Base-by-base conservation (phyloP, 2,113 vertebrate genomes). In the Sinocyclocheilus rhinocerous region DNA sequence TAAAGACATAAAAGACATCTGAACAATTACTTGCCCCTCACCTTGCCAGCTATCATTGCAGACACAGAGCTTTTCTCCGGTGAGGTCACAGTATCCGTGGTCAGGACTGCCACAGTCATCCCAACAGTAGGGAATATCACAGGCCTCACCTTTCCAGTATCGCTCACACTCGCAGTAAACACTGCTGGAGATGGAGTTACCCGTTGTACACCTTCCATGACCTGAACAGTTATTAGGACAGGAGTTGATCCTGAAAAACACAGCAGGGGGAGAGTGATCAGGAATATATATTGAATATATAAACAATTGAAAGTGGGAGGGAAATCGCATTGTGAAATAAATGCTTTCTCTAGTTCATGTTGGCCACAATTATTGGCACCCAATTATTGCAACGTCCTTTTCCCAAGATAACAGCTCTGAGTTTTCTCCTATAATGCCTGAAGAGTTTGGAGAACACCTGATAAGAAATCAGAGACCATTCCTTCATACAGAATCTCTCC, bases 1-100 rank as follows among this genome's bases (percentile, higher is more conserved):
- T 55, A 55, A 55, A 18, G 4, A 55, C 5, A 55, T 55, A 18
- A 55, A 57, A 57, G 33, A 57, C 76, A 36, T 36, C 52, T 45
- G 42, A 29, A 70, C 0, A n/a, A 70, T 52, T 11, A 13, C n/a
- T 52, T 18, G 15, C 26, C 3, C 42, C 63, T 82, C 33, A 99
- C 98, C 98, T 96, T 99, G 98, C 98, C 98, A 99, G 86, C 98
- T 99, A 24, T 99, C 97, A 16, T 99, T 99, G 93, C 98, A 99
- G 18, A 99, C 98, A 26, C 98, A 99, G 57, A 98, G 90, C 90
- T 99, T 99, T 91, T 99, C 98, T 33, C 98, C 97, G 0, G 98
- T 99, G 86, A 99, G 92, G 93, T 99, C 98, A 73, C 98, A 99
- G 94, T 99, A 98, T 1, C 98, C 98, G 0, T 97, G 98, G 87